Evolutionary conservation across 2,113 vertebrate species (phyloP).

Genomic region (Pseudorhombus dupliciocellatus): DNA sequence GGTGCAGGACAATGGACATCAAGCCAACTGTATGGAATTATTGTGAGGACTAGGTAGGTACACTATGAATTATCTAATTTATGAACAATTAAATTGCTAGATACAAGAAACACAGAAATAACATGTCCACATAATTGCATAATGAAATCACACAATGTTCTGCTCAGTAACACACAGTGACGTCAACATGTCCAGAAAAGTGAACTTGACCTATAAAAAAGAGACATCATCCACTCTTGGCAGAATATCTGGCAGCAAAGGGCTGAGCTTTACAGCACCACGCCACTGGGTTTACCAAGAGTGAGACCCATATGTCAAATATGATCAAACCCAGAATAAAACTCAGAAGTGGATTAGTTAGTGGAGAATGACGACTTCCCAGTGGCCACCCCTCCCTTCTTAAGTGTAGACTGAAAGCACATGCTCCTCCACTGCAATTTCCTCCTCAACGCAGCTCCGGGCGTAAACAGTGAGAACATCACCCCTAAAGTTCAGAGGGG

Average conservation of each 20-base stretch:
- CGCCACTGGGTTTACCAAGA: background rate
- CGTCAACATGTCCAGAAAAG: too few species aligned
- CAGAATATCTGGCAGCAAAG: too few species aligned
- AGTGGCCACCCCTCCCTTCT: background rate
- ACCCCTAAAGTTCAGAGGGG: constrained; percentile 3
- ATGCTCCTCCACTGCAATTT: constrained; percentile 21
- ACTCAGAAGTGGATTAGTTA: background rate
- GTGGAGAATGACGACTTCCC: background rate
- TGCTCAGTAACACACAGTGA: too few species aligned
- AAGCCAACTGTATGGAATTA: constrained; percentile 1
- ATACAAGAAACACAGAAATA: too few species aligned
- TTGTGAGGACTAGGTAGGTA: background rate
- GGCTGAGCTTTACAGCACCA: background rate
- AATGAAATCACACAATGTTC: too few species aligned
- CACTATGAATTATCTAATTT: too few species aligned
- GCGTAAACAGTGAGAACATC: constrained; percentile 40
- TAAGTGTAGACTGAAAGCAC: too few species aligned
- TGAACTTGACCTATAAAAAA: too few species aligned
- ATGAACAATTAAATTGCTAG: too few species aligned
- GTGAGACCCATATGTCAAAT: background rate
- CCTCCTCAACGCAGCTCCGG: constrained; percentile 10
- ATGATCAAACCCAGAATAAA: background rate
- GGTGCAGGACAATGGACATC: constrained; percentile 4
- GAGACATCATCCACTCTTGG: too few species aligned
- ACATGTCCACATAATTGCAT: too few species aligned